Evolutionary conservation across 2,797 vertebrate species (phyloP).

Genomic region (Pseudochirops cupreus): DNA sequence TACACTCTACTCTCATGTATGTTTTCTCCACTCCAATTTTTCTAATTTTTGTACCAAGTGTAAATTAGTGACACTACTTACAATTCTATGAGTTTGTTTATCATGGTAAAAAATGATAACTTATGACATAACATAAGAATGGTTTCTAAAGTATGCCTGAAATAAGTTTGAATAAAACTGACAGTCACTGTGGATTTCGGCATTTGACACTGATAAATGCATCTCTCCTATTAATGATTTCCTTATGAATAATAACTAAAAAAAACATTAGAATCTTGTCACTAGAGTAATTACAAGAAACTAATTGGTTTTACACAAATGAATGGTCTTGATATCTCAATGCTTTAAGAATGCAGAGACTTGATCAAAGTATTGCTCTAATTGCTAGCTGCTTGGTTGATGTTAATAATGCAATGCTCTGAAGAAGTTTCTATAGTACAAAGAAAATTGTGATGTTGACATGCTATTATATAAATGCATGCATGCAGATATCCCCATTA

Average conservation of each 20-base stretch:
- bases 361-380: not conserved
- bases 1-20: not conserved
- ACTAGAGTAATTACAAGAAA: constrained; percentile 38
- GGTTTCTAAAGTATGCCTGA: constrained; percentile 3
- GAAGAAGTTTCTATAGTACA: constrained; percentile 22
- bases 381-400: not conserved
- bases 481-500: not conserved
- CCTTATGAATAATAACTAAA: constrained; percentile 30
- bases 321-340: not conserved
- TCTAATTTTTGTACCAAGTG: not conserved
- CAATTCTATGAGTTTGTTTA: not conserved
- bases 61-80: not conserved
- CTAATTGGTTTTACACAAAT: constrained; percentile 18
- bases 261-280: constrained; percentile 1
- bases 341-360: not conserved
- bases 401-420: constrained; percentile 18
- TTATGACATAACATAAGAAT: constrained; percentile 1
- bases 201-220: constrained; percentile 27
- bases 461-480: constrained; percentile 6
- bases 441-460: constrained; percentile 8
- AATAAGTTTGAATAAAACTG: constrained; percentile 19
- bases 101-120: not conserved
- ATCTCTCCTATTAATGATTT: not conserved
- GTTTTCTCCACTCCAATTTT: constrained; percentile 23
- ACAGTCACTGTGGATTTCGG: not conserved